A percentile compares a stretch with the other conserved stretches of the same genome.
These are phyloP conservation scores for Vidua macroura DNA, from an alignment of 2,113 vertebrate species.

Conservation along the genomic window DNA sequence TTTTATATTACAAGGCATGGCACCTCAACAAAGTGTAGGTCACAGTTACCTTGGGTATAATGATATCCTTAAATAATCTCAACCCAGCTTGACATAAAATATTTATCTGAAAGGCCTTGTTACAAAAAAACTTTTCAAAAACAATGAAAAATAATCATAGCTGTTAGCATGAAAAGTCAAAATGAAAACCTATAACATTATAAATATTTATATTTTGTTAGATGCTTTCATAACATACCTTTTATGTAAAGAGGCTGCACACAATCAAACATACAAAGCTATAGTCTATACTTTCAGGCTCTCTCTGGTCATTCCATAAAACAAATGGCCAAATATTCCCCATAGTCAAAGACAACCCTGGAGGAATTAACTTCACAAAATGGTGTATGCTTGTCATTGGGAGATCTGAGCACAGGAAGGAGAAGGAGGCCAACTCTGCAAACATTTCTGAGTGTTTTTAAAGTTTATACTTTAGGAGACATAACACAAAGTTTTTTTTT, in stretches of 20 bases:
- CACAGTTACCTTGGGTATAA: background rate
- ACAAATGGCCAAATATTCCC: background rate
- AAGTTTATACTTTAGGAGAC: background rate
- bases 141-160: background rate
- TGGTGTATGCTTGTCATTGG: background rate
- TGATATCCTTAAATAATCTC: background rate
- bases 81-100: background rate
- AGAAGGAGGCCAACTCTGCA: background rate
- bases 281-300: background rate
- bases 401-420: background rate
- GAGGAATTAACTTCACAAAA: background rate
- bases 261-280: background rate
- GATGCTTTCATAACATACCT: background rate
- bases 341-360: background rate
- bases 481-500: background rate
- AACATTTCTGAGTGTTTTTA: background rate
- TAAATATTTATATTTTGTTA: background rate
- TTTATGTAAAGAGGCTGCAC: background rate
- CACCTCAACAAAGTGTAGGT: background rate
- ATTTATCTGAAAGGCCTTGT: background rate
- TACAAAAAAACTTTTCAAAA: background rate
- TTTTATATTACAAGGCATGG: background rate
- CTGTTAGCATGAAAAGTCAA: background rate
- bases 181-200: background rate
- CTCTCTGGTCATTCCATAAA: background rate